Conservation (phyloP, 2,113 vertebrate species). For the Agelaius phoeniceus region DNA sequence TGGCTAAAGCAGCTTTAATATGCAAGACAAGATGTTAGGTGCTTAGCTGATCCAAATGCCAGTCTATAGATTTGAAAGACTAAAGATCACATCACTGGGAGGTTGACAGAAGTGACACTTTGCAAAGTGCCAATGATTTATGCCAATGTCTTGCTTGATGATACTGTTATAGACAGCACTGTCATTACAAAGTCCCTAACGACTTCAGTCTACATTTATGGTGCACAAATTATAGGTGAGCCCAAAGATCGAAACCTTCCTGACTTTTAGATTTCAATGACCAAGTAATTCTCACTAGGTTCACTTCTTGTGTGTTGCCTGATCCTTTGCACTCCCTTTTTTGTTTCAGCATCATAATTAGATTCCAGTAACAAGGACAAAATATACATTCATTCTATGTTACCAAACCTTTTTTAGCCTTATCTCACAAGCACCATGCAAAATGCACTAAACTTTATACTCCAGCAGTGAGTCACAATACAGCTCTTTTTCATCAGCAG, state of each 20-base stretch:
- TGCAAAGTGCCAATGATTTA: constrained; percentile 93
- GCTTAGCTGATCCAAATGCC: constrained; percentile 97
- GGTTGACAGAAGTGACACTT: constrained; percentile 95
- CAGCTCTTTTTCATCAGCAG: not conserved
- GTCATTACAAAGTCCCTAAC: constrained; percentile 90
- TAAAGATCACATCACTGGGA: constrained; percentile 99
- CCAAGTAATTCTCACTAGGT: constrained; percentile 71
- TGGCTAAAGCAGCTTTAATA: constrained; percentile 87
- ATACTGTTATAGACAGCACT: constrained; percentile 95
- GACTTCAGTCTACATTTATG: constrained; percentile 80
- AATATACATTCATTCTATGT: not conserved
- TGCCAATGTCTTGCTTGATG: constrained; percentile 91
- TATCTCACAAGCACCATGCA: not conserved
- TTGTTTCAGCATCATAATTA: not conserved
- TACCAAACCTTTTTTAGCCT: not conserved
- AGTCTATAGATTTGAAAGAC: constrained; percentile 99
- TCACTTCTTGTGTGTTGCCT: not conserved
- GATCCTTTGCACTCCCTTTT: constrained; percentile 5
- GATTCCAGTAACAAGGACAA: not conserved
- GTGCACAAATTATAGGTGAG: constrained; percentile 93
- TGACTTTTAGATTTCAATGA: constrained; percentile 80
- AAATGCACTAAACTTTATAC: not conserved
- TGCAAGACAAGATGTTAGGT: constrained; percentile 83
- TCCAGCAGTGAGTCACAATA: not conserved
- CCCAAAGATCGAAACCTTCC: constrained; percentile 80